phyloP scores from a whole-genome alignment of 2,888 invertebrate species.

The Melipona bicolor region DNA sequence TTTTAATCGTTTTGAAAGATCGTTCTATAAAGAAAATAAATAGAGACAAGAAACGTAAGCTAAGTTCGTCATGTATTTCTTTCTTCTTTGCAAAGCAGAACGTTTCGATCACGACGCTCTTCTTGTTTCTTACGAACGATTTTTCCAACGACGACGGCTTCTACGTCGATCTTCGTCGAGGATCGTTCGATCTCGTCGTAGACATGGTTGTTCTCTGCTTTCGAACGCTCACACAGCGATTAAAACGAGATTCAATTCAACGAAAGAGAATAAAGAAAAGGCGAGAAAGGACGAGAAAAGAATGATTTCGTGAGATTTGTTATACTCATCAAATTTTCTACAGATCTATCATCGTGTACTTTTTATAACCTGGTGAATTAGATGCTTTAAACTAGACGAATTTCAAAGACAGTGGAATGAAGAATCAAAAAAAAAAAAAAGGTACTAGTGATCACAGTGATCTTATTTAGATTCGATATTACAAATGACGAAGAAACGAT shows the following conservation, averaged over 20 bases:
- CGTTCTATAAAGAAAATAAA: neutral
- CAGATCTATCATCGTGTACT: neutral
- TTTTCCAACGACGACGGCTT: neutral
- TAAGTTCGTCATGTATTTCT: conserved; percentile 75
- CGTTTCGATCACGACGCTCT: conserved; percentile 77
- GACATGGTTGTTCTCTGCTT: conserved; percentile 80
- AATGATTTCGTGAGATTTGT: neutral
- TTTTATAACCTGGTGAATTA: conserved; percentile 8
- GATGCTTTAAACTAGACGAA: neutral
- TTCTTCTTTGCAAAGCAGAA: conserved; percentile 57
- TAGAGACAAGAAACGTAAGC: conserved; percentile 57
- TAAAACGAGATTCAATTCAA: neutral
- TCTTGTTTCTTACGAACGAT: conserved; percentile 59
- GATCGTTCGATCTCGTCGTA: neutral
- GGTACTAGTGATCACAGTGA: neutral
- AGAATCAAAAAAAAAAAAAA: neutral
- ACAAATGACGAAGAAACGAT: neutral
- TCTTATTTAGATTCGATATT: too few relatives aligned
- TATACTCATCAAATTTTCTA: neutral
- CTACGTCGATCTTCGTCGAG: neutral
- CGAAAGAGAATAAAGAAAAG: neutral
- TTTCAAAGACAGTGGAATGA: neutral
- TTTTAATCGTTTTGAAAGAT: conserved; percentile 37
- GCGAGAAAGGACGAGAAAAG: neutral
- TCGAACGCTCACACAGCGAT: conserved; percentile 16